Evolutionary conservation across 2,888 invertebrate genomes (phyloP).

Genomic region (Drosophila stalkeri): DNA sequence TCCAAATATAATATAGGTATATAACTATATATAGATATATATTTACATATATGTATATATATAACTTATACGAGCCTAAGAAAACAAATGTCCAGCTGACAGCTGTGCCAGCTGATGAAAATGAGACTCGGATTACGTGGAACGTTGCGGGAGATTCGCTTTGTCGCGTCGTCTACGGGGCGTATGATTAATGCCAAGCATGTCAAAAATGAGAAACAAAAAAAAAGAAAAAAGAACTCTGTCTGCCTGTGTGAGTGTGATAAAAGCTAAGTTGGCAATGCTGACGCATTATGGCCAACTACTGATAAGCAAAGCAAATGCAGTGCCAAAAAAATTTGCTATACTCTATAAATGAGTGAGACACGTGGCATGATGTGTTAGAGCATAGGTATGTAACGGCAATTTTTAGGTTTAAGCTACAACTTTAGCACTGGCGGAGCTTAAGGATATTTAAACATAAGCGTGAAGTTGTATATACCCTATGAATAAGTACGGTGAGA

Average conservation of each 20-base stretch:
- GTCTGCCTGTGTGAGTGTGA: constrained; percentile 25
- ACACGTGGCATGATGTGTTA: neutral
- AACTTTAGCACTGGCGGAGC: neutral
- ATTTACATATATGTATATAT: neutral
- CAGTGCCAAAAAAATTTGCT: constrained; percentile 30
- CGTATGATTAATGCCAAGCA: constrained; percentile 53
- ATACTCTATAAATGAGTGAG: constrained; percentile 14
- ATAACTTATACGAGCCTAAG: neutral
- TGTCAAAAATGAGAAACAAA: constrained; percentile 35
- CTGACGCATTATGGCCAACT: constrained; percentile 73
- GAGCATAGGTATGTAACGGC: no score
- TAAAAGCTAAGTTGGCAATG: constrained; percentile 49
- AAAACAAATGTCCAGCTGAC: constrained; percentile 38
- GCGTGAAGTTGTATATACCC: neutral
- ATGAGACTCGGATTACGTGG: constrained; percentile 32
- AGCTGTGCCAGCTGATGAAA: constrained; percentile 42
- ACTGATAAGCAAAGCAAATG: constrained; percentile 64
- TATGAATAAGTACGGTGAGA: no score
- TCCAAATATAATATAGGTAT: neutral
- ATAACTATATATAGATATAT: neutral
- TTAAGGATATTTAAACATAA: neutral
- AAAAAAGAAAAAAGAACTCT: neutral
- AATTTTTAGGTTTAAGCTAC: neutral
- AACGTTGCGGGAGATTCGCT: constrained; percentile 5
- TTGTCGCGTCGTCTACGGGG: constrained; percentile 27